phyloP scores from a whole-genome alignment of 92 coral and sea anemone species.

The Hydrozoanthus gracilis region DNA sequence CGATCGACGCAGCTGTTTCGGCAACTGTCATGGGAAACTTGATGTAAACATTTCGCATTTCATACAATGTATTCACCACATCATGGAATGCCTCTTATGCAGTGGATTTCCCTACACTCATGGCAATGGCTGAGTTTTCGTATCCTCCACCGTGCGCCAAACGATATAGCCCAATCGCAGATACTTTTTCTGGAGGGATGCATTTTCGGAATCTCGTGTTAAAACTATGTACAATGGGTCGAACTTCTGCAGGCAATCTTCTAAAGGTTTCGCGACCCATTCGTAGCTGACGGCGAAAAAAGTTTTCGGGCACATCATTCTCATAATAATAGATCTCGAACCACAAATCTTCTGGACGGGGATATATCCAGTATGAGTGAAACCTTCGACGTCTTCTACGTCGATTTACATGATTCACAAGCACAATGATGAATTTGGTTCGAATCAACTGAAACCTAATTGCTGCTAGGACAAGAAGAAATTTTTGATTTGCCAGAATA shows the following conservation, averaged over 20 bases:
- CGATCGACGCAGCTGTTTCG: constrained; percentile 26
- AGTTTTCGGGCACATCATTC: constrained; percentile 38
- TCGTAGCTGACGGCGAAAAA: constrained; percentile 44
- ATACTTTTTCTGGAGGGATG: constrained; percentile 54
- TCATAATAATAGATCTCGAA: constrained; percentile 25
- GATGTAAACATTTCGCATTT: constrained; percentile 11
- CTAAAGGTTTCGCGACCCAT: constrained; percentile 60
- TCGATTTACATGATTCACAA: not conserved
- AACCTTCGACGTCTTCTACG: constrained; percentile 13
- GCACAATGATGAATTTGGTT: not conserved
- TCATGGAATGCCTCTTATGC: constrained; percentile 26
- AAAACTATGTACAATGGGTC: constrained; percentile 52
- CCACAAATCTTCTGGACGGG: constrained; percentile 58
- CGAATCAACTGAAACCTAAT: not conserved
- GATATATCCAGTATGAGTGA: constrained; percentile 55
- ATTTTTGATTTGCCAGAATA: constrained; percentile 56
- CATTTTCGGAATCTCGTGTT: constrained; percentile 59
- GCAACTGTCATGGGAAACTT: constrained; percentile 31
- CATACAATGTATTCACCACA: constrained; percentile 15
- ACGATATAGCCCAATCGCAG: constrained; percentile 62
- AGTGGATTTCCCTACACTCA: constrained; percentile 66
- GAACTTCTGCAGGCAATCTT: constrained; percentile 42
- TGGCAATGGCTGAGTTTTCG: constrained; percentile 58
- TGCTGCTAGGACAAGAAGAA: constrained; percentile 48
- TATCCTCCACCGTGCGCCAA: constrained; percentile 70